Evolutionary conservation across 2,113 vertebrate species (phyloP), one percentile per base, ranked within the genome.

Genomic region (Oxyura jamaicensis): DNA sequence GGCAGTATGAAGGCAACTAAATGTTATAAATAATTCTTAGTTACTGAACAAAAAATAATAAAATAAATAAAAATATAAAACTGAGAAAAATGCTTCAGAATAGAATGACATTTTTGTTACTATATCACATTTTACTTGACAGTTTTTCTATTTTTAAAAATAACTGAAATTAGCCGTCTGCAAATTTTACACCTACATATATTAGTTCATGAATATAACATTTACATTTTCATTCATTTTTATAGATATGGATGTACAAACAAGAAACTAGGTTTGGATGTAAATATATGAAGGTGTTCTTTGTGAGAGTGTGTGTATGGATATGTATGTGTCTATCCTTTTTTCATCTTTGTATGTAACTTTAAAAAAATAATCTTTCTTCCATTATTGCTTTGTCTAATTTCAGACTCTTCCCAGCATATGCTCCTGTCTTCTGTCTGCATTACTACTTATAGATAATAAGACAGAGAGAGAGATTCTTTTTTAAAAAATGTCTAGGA

Each of bases 401-500:
- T 95, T 95, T 83, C 65, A 67, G 36, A 56, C 28, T 86, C 28
- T 92, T 89, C 19, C 25, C 10, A 60, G 68, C 88, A 94, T 92
- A 96, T 92, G 92, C 48, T 96, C 72, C 59, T 92, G 75, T 94
- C 6, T 1, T 71, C 56, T 62, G 23, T n/a, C 36, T 83, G 31
- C 46, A 42, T 42, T 77, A 21, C 41, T 36, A 63, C 13, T 92
- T 90, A 77, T 3, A 83, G 79, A 94, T 44, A 73, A 62, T 22
- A 79, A 82, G 90, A 76, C 33, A 91, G 11, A 81, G n/a, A 93
- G 69, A 79, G 66, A 94, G 71, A 93, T 36, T 87, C 52, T 66
- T 78, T 60, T 35, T 60, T 44, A 76, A 83, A 52, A 39, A 19
- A 68, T 14, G 17, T 46, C 8, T 48, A 55, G 25, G 52, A 84